Evolutionary conservation across 2,113 vertebrate species (phyloP).

Genomic region (Myotis davidii): DNA sequence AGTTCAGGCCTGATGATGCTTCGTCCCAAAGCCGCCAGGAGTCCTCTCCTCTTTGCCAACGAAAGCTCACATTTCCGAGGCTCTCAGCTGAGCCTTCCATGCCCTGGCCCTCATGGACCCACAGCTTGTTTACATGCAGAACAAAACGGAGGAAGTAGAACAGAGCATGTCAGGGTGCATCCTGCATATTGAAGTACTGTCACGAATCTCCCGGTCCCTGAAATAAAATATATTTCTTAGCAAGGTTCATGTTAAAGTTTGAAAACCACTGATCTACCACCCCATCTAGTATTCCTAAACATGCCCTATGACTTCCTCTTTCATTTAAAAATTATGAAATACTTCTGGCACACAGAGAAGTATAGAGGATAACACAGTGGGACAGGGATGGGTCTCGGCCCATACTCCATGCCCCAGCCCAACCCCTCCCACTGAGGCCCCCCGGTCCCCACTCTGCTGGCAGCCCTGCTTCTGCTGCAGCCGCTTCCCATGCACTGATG

Average conservation of each 20-base stretch:
- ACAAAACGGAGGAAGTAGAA: neutral
- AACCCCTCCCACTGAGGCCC: too few species aligned
- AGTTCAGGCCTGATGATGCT: neutral
- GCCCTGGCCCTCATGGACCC: neutral
- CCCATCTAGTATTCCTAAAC: neutral
- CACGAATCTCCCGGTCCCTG: neutral
- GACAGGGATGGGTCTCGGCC: too few species aligned
- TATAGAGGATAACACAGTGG: neutral
- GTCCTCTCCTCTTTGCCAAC: neutral
- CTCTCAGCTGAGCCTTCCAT: neutral
- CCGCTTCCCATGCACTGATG: too few species aligned
- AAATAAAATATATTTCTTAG: constrained; percentile 1
- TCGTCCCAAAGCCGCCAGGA: neutral
- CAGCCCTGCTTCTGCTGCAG: too few species aligned
- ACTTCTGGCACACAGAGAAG: neutral
- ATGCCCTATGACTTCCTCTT: neutral
- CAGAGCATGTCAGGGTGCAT: neutral
- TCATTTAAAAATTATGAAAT: constrained; percentile 10
- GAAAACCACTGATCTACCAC: neutral
- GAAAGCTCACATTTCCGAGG: neutral
- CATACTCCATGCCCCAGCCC: too few species aligned
- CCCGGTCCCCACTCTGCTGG: too few species aligned
- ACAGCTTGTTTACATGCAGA: neutral
- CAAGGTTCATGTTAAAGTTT: neutral
- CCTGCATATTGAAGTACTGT: neutral